phyloP scores from a whole-genome alignment of 1,140 invertebrate species.

The Chionoecetes opilio region DNA sequence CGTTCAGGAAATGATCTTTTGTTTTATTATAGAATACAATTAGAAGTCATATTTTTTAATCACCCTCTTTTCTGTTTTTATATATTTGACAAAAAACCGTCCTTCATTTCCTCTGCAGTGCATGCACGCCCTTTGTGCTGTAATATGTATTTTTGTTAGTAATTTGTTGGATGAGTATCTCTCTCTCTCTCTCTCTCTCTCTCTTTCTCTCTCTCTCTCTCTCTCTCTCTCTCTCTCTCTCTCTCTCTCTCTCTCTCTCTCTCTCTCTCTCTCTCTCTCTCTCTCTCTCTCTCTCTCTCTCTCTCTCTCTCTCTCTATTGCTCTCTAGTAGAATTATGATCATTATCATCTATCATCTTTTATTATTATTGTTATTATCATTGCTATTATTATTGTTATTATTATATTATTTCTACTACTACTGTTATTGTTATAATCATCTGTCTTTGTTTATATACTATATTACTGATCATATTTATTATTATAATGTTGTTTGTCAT shows the following conservation, averaged over 20 bases:
- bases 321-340: no score
- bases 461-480: no score
- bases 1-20: background rate
- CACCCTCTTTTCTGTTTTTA: background rate
- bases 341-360: no score
- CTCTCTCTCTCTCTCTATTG: background rate
- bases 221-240: constrained; percentile 7
- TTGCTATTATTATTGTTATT: no score
- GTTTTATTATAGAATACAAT: background rate
- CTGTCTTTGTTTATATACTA: no score
- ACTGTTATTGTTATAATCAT: no score
- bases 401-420: no score
- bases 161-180: background rate
- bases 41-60: background rate
- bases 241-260: constrained; percentile 9
- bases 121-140: background rate
- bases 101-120: background rate
- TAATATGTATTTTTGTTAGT: background rate
- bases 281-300: background rate
- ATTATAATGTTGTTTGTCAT: no score
- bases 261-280: background rate
- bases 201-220: constrained; percentile 2
- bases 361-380: no score
- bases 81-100: background rate
- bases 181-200: background rate